Base-by-base conservation (phyloP, 2,797 vertebrate species). In the Hoplostethus atlanticus region DNA sequence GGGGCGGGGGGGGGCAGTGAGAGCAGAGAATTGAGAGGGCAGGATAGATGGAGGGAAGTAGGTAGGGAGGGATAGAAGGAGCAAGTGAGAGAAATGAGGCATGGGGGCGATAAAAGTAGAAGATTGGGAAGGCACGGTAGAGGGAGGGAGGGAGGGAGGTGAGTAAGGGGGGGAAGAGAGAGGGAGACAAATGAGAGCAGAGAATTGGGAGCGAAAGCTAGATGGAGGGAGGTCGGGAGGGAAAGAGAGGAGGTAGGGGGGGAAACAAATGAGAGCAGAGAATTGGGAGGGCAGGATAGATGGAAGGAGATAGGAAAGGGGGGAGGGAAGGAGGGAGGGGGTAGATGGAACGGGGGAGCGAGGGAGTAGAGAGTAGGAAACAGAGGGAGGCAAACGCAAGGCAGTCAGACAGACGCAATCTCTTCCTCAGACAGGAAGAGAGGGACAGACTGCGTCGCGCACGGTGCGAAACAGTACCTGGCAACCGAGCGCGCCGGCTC, bases 211-310 rank as follows among this genome's bases (percentile, higher is more conserved):
- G 38, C 51, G 58, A 31, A 17, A 59, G 64, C 77, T 40, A 44
- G 64, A 84, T 76, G 59, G 40, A 40, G 48, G 56, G 53, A 67
- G 72, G 61, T 52, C 64, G 40, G 36, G 63, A 69, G 64, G 56
- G 70, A 58, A 48, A 38, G 38, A 63, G 38, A 61, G 61, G 30
- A 12, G 60, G 58, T 21, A 4, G 16, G 66, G 36, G 25, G 60
- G 50, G 68, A 75, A 59, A 64, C 2, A 1, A 77, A 81, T 81
- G 74, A 83, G 60, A 79, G 68, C 52, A 65, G 69, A 75, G 73
- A 80, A 71, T 50, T 62, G 47, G 58, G 68, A 80, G 63, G 71
- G 30, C 28, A 64, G 54, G 59, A 30, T n/a, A 57, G 71, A 69
- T 62, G 64, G 54, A 73, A 48, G 51, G 60, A 31, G 62, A 67